Base-by-base conservation (phyloP, 2,113 vertebrate species). In the Pseudolaguvia tuberculata region DNA sequence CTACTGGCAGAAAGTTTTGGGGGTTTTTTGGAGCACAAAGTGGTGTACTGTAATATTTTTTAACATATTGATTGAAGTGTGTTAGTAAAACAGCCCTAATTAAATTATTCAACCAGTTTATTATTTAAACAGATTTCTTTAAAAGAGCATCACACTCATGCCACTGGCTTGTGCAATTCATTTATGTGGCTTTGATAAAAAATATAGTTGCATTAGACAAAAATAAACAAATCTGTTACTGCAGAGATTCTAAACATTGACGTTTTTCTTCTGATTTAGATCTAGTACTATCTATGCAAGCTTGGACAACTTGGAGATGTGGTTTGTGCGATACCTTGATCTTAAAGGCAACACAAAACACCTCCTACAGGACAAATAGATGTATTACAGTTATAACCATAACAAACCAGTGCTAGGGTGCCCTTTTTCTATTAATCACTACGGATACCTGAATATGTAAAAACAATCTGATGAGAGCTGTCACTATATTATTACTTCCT, bases 271-370 rank as follows among this genome's bases (percentile, higher is more conserved):
- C 62, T 65, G 15, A 50, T 70, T 77, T 51, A 63, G 45, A 42
- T 70, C 58, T 50, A 73, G 70, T 55, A 65, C 51, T 53, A 75
- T 78, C 79, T 81, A 81, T 81, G 79, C 79, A 81, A 78, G 79
- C 78, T 78, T 73, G 62, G 73, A 74, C 71, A 77, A 75, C 76
- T 71, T 80, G 70, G 67, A 69, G 73, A 45, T 65, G 51, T 80
- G 47, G 53, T 67, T 55, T 68, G 45, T 72, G 48, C 23, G 31
- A 55, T 69, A 55, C 50, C n/a, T 63, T 55, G 61, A 20, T 74
- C 29, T 14, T 51, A 23, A 25, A 23, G 47, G 35, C 53, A 59
- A 72, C 50, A 73, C 65, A n/a, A 35, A 35, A 13, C 39, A n/a
- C 51, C 35, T 25, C 57, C 48, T 55, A 39, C 7, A 4, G 29